Evolutionary conservation across 2,113 vertebrate species (phyloP).

Genomic region (Neopipo cinnamomea): DNA sequence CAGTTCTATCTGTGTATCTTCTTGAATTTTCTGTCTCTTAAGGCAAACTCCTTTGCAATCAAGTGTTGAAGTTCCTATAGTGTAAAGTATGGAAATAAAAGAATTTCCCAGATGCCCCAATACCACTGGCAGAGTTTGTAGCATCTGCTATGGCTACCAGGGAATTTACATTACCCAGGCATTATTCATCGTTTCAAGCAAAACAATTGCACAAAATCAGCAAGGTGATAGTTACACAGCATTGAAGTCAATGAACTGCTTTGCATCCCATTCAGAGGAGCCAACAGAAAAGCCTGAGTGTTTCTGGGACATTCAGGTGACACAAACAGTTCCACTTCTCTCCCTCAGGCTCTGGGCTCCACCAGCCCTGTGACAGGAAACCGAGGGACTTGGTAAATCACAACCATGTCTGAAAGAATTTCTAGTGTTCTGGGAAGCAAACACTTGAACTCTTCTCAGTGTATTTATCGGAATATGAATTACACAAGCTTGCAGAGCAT

Average conservation of each 20-base stretch:
- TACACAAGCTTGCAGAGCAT: neutral
- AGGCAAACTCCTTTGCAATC: neutral
- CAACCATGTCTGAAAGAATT: neutral
- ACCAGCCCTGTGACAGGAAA: neutral
- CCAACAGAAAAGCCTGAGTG: neutral
- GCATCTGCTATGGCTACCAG: neutral
- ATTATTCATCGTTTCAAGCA: neutral
- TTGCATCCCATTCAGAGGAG: neutral
- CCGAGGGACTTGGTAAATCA: neutral
- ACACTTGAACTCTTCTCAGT: neutral
- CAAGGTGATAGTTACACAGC: neutral
- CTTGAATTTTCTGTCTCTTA: neutral
- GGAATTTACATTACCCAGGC: neutral
- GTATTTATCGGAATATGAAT: neutral
- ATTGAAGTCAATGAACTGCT: neutral
- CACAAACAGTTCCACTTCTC: neutral
- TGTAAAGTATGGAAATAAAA: neutral
- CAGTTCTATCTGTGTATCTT: neutral
- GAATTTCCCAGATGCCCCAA: neutral
- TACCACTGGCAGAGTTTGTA: neutral
- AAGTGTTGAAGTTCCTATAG: neutral
- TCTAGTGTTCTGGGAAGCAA: neutral
- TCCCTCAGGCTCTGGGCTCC: fast-evolving
- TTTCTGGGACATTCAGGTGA: neutral
- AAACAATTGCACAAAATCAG: neutral